phyloP scores from a whole-genome alignment of 2,888 invertebrate species.

The Ryuthela nishihirai region DNA sequence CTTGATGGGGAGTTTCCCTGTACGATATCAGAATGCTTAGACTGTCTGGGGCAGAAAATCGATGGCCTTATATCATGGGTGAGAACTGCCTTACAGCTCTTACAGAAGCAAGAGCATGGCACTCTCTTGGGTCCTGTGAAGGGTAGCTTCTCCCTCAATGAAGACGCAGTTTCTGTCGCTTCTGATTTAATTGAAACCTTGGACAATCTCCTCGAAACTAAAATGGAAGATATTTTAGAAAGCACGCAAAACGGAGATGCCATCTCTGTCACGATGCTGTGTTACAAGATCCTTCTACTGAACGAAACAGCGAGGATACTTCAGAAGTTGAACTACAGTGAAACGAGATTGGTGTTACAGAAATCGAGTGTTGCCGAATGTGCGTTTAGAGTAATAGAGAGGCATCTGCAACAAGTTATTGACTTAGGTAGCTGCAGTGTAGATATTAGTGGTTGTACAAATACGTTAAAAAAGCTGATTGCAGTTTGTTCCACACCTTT shows the following conservation, averaged over 20 bases:
- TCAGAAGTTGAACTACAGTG: background rate
- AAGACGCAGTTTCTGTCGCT: background rate
- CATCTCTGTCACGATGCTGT: background rate
- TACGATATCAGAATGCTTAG: slow-evolving; percentile 15
- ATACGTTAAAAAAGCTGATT: background rate
- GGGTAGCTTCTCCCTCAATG: background rate
- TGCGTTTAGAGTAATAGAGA: background rate
- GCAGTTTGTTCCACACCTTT: background rate
- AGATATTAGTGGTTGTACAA: background rate
- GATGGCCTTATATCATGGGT: slow-evolving; percentile 13
- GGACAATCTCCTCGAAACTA: background rate
- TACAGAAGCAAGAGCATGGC: background rate
- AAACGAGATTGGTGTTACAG: background rate
- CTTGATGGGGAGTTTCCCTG: slow-evolving; percentile 1
- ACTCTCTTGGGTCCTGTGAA: background rate
- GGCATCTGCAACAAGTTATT: background rate
- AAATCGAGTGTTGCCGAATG: background rate
- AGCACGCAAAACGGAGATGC: background rate
- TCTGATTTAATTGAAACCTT: background rate
- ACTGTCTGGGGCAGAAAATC: slow-evolving; percentile 11
- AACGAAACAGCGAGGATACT: background rate
- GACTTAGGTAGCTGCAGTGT: background rate
- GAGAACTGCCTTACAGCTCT: slow-evolving; percentile 5
- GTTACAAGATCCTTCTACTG: background rate
- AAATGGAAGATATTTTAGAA: background rate